phyloP scores from a whole-genome alignment of 2,888 invertebrate genomes.

The Neoascia interrupta region DNA sequence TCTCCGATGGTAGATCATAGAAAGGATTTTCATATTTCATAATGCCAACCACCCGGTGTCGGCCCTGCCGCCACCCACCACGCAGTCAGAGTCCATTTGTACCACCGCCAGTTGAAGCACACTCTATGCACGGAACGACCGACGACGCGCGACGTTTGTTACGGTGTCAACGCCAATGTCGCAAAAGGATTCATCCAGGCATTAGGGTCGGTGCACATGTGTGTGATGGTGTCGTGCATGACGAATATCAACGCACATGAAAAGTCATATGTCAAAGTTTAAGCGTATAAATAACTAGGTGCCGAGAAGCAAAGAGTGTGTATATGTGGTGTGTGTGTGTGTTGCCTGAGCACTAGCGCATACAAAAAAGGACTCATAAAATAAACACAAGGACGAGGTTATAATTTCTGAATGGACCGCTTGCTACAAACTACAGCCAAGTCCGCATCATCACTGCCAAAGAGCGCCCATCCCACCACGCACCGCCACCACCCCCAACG shows the following conservation, averaged over 20 bases:
- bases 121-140: not conserved
- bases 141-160: conserved; percentile 27
- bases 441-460: not conserved
- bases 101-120: conserved; percentile 1
- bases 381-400: conserved; percentile 64
- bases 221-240: conserved; percentile 51
- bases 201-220: conserved; percentile 29
- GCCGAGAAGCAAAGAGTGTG: conserved; percentile 50
- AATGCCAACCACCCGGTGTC: conserved; percentile 27
- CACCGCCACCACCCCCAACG: not conserved
- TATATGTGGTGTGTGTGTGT: too few relatives aligned
- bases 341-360: not conserved
- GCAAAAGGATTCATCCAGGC: conserved; percentile 32
- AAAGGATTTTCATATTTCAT: conserved; percentile 51
- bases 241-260: conserved; percentile 66
- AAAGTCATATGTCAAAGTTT: conserved; percentile 68
- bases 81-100: conserved; percentile 13
- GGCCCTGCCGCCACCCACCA: not conserved
- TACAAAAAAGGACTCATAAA: conserved; percentile 63
- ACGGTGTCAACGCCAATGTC: conserved; percentile 46
- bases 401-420: conserved; percentile 52
- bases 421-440: not conserved
- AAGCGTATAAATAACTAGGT: conserved; percentile 59
- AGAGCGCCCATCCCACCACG: conserved; percentile 13
- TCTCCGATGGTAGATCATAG: conserved; percentile 39